A percentile compares a stretch with the other conserved stretches of the same genome.
These are phyloP conservation scores for Eupithecia abbreviata DNA, from an alignment of 2,888 invertebrate genomes.

Conservation along the genomic window DNA sequence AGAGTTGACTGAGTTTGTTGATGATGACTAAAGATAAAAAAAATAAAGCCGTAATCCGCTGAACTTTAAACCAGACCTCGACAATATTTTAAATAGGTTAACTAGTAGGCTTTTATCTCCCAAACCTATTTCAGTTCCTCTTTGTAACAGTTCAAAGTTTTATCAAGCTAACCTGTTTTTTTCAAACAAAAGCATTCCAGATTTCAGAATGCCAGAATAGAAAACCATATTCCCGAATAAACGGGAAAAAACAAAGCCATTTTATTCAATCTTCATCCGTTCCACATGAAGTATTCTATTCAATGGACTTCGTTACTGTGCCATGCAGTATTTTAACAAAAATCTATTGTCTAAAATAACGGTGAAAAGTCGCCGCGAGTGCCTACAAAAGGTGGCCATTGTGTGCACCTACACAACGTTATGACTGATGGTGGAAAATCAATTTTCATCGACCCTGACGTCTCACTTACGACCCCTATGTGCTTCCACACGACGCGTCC, in stretches of 20 bases:
- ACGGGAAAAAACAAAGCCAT: constrained; percentile 27
- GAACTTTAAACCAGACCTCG: not conserved
- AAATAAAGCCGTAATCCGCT: not conserved
- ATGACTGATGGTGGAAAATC: constrained; percentile 80
- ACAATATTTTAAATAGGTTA: not conserved
- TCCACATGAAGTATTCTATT: constrained; percentile 41
- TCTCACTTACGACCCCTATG: constrained; percentile 71
- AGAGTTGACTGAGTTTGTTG: not conserved
- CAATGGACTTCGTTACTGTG: constrained; percentile 35
- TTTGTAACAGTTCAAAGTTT: not conserved
- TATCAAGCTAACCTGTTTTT: not conserved
- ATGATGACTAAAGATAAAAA: not conserved
- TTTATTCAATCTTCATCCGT: constrained; percentile 39
- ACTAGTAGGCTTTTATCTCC: not conserved
- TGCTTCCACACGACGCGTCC: constrained; percentile 20
- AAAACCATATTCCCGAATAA: constrained; percentile 23
- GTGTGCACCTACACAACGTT: constrained; percentile 62
- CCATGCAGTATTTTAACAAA: constrained; percentile 35
- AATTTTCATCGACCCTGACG: constrained; percentile 79
- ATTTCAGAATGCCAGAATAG: constrained; percentile 10
- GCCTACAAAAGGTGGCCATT: constrained; percentile 54
- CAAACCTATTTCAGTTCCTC: not conserved
- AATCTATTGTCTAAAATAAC: constrained; percentile 44
- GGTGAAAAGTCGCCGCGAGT: constrained; percentile 45
- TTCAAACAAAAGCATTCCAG: not conserved